Evolutionary conservation across 2,888 invertebrate species (phyloP), one percentile per base, ranked within the genome.

Genomic region (Apotomis capreana): DNA sequence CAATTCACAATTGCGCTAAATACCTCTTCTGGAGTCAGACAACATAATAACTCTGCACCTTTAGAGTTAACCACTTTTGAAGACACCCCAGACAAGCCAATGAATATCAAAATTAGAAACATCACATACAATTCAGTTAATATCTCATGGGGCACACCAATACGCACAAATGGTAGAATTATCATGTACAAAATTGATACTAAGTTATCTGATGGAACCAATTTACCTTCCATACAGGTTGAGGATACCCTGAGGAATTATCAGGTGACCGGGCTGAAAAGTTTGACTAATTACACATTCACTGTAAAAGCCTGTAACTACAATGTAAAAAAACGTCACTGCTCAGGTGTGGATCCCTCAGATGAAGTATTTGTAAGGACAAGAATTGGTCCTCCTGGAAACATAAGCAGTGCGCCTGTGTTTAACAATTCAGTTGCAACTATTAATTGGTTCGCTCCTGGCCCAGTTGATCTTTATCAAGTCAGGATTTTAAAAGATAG

Each of bases 161-260:
- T 88, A 2, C 90, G 94, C 36, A 94, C 94, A 80, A 98, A 98
- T 90, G 98, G 98, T 0, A 91, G 95, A 26, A 92, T 97, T 68
- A 94, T 94, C 49, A 94, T 94, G 78, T 97, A 97, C 87, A 90
- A 94, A 5, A 92, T 97, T 75, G 57, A 57, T 44, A 57, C 8
- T 8, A 37, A 13, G n/a, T 61, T 40, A 26, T 1, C 54, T 10
- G 61, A 71, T 55, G 61, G 51, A 13, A 57, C n/a, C 6, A 62
- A 13, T 3, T 3, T 49, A 6, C 49, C 49, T 9, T 36, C n/a
- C n/a, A 52, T 10, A 26, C 26, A 55, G 40, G 37, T 71, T 40
- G 70, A 67, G 12, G 71, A 62, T 40, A 57, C n/a, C 55, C 8
- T 62, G 1, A 62, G 51, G 12, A 46, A 71, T 6, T 46, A 26